A percentile compares a stretch with the other conserved stretches of the same genome.
Evolutionary conservation across 2,888 invertebrate species (phyloP).

Genomic region (Thelaira solivaga): DNA sequence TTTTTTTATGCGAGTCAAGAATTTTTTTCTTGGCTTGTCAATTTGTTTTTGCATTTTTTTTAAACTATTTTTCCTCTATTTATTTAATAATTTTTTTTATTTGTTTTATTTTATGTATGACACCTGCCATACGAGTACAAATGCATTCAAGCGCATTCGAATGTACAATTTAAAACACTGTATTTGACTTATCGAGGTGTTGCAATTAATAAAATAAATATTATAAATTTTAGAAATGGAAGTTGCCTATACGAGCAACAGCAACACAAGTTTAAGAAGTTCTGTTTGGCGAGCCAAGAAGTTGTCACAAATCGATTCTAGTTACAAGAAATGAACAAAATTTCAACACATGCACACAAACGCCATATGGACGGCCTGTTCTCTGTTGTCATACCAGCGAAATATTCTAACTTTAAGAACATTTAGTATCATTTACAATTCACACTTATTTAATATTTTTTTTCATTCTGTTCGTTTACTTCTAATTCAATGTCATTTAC

Average conservation of each 20-base stretch:
- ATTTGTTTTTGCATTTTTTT: conserved; percentile 39
- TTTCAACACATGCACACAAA: conserved; percentile 8
- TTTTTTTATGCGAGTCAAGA: conserved; percentile 25
- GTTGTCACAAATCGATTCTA: conserved; percentile 25
- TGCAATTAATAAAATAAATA: conserved; percentile 56
- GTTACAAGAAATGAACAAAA: conserved; percentile 46
- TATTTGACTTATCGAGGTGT: conserved; percentile 60
- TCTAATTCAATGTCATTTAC: conserved; percentile 57
- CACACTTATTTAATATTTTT: conserved; percentile 40
- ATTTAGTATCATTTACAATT: conserved; percentile 29
- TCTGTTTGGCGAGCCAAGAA: background rate
- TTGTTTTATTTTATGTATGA: conserved; percentile 21
- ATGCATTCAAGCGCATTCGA: conserved; percentile 50
- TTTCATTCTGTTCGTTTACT: conserved; percentile 6
- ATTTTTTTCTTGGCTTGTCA: conserved; percentile 41
- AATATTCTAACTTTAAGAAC: conserved; percentile 27
- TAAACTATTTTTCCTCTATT: background rate
- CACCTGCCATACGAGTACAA: conserved; percentile 54
- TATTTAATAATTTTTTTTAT: background rate
- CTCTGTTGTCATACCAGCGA: conserved; percentile 6
- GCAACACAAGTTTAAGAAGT: background rate
- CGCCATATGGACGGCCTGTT: background rate
- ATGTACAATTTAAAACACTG: conserved; percentile 52
- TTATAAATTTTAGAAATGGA: conserved; percentile 19
- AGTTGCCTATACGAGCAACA: conserved; percentile 3